Percentiles rank a stretch among this genome's conserved stretches.
Conservation (phyloP, 2,113 vertebrate genomes). For the Cavia porcellus region DNA sequence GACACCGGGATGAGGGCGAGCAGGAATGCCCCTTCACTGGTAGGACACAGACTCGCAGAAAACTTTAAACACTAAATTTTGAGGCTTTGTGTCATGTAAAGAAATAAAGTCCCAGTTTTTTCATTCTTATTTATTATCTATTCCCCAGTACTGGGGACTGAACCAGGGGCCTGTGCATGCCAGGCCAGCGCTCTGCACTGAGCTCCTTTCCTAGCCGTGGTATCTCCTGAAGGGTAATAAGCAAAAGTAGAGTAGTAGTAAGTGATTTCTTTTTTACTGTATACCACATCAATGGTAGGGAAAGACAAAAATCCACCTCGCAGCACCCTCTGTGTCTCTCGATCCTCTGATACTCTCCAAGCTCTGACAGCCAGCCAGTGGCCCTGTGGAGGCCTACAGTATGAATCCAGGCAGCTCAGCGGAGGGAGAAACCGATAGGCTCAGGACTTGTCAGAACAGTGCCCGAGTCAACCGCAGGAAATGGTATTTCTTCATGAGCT, state of each 20-base stretch:
- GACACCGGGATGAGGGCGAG: too few species aligned
- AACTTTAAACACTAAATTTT: neutral
- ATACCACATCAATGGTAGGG: neutral
- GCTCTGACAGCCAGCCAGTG: slow-evolving; percentile 22
- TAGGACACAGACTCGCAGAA: neutral
- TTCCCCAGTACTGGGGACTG: neutral
- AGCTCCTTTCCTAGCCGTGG: neutral
- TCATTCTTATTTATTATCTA: neutral
- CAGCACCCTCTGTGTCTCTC: neutral
- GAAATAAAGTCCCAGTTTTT: neutral
- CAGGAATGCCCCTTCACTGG: neutral
- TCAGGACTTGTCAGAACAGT: neutral
- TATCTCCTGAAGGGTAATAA: neutral
- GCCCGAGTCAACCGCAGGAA: neutral
- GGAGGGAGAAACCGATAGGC: neutral
- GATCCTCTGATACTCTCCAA: neutral
- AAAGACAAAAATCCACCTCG: neutral
- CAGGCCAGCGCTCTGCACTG: neutral
- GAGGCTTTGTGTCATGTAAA: neutral
- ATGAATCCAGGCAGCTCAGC: neutral
- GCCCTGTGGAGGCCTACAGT: neutral
- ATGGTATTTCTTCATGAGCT: neutral
- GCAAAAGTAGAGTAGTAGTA: neutral
- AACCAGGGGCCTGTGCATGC: neutral
- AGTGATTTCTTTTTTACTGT: slow-evolving; percentile 13